Conservation (phyloP, 2,797 vertebrate genomes). For the Tragelaphus oryx region DNA sequence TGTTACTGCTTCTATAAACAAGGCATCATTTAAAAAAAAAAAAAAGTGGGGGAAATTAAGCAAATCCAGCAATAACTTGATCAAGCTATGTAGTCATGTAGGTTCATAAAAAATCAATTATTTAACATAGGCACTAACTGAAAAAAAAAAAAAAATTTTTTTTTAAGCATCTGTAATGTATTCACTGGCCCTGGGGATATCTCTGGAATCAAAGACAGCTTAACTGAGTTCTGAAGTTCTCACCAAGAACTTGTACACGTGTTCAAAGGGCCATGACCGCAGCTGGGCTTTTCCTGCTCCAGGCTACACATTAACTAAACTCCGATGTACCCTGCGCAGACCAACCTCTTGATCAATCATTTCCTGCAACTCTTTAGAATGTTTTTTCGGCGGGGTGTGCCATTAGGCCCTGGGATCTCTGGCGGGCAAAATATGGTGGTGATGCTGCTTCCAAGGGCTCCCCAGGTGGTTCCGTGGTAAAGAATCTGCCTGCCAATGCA, state of each 20-base stretch:
- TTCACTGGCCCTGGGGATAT: slow-evolving; percentile 62
- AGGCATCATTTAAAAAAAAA: neutral
- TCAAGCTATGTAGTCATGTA: slow-evolving; percentile 69
- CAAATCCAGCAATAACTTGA: slow-evolving; percentile 68
- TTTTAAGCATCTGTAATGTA: slow-evolving; percentile 67
- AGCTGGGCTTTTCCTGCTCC: slow-evolving; percentile 59
- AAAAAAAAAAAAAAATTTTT: slow-evolving; percentile 3
- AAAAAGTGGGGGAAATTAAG: slow-evolving; percentile 52
- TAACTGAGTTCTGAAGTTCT: slow-evolving; percentile 68
- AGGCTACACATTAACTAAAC: slow-evolving; percentile 71
- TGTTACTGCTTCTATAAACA: neutral
- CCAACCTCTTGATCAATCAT: slow-evolving; percentile 69
- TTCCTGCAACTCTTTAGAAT: slow-evolving; percentile 67
- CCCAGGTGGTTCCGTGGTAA: neutral
- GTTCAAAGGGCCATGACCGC: slow-evolving; percentile 70
- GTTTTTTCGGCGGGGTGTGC: slow-evolving; percentile 27
- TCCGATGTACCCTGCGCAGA: slow-evolving; percentile 56
- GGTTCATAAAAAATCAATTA: slow-evolving; percentile 68
- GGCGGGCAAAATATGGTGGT: neutral
- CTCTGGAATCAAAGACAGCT: slow-evolving; percentile 67
- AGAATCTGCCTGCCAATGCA: neutral
- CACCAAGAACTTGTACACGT: slow-evolving; percentile 58
- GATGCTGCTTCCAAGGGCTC: neutral
- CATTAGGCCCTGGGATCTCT: neutral
- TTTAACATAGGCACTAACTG: slow-evolving; percentile 66